Evolutionary conservation across 2,888 invertebrate species (phyloP).

Genomic region (Glyphotaelius pellucidus): DNA sequence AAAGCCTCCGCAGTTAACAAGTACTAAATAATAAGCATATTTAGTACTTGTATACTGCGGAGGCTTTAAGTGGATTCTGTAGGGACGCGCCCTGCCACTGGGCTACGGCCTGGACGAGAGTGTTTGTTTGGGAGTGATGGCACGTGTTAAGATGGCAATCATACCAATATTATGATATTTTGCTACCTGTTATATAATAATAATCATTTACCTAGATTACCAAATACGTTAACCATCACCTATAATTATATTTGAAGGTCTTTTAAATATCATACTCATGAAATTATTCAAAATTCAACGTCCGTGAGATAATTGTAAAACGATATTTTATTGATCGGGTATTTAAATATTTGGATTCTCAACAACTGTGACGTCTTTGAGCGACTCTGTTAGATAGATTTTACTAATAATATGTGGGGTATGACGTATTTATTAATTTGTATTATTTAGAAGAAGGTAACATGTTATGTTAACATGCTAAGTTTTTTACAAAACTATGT

Average conservation of each 20-base stretch:
- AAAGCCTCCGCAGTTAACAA: too few species aligned
- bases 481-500: too few species aligned
- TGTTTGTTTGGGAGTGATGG: too few species aligned
- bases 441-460: background rate
- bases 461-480: too few species aligned
- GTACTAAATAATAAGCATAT: too few species aligned
- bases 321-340: background rate
- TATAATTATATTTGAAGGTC: background rate
- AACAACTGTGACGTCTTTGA: background rate
- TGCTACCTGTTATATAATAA: background rate
- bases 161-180: background rate
- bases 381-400: background rate
- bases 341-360: background rate
- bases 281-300: background rate
- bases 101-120: too few species aligned
- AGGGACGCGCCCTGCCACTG: too few species aligned
- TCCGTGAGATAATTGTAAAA: background rate
- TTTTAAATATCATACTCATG: background rate
- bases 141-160: background rate
- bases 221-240: background rate
- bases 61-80: too few species aligned
- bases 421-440: background rate
- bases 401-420: background rate
- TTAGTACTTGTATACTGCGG: too few species aligned
- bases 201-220: background rate